Evolutionary conservation across 92 coral and sea anemone genomes (phyloP).

Genomic region (Metridium senile): DNA sequence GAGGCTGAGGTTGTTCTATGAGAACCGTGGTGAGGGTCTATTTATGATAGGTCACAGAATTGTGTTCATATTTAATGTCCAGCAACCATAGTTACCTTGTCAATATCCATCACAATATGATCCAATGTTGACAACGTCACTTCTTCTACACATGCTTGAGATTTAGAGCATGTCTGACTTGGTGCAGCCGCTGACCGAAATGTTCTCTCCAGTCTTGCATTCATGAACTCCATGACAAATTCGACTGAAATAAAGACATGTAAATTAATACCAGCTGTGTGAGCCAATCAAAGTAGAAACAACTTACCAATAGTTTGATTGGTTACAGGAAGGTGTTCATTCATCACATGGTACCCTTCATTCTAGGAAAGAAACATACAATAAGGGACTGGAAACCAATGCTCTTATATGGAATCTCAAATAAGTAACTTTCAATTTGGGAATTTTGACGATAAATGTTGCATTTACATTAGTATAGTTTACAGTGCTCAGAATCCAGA

Average conservation of each 20-base stretch:
- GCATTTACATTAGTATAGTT: neutral
- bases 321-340: constrained; percentile 58
- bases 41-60: neutral
- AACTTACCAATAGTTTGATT: constrained; percentile 77
- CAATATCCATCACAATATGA: constrained; percentile 68
- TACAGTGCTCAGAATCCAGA: no score
- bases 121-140: constrained; percentile 72
- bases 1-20: no score
- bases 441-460: no score
- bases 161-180: constrained; percentile 40
- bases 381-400: neutral
- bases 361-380: constrained; percentile 41
- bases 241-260: constrained; percentile 54
- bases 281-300: no score
- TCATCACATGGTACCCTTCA: constrained; percentile 84
- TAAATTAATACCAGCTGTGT: neutral
- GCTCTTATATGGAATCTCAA: neutral
- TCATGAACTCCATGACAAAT: constrained; percentile 88
- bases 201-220: constrained; percentile 70
- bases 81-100: constrained; percentile 54
- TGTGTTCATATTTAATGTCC: neutral
- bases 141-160: constrained; percentile 76
- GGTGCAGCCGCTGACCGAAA: constrained; percentile 67
- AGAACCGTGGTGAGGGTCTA: no score
- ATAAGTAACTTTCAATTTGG: no score